These are phyloP conservation scores for Chrysolina oricalcia DNA, from an alignment of 2,888 invertebrate species.

Conservation along the genomic window DNA sequence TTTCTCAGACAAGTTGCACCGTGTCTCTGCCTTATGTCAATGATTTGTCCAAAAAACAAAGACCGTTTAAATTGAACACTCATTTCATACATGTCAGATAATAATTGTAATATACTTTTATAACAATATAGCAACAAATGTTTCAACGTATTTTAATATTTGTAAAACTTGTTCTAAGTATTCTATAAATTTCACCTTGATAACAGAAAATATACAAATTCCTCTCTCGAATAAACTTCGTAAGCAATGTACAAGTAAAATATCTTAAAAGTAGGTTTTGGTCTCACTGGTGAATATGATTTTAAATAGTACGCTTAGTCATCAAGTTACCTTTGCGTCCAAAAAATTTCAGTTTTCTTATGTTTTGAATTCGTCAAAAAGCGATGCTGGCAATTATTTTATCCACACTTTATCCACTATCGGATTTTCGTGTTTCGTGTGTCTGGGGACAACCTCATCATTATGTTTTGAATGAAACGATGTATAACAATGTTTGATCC, in stretches of 20 bases:
- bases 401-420: no score
- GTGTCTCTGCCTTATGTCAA: neutral
- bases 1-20: neutral
- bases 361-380: neutral
- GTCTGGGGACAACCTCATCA: no score
- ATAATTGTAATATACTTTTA: constrained; percentile 61
- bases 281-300: constrained; percentile 67
- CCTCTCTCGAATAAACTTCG: constrained; percentile 45
- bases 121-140: constrained; percentile 70
- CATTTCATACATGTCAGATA: constrained; percentile 33
- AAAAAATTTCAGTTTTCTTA: neutral
- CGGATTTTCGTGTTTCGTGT: no score
- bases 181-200: constrained; percentile 57
- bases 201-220: constrained; percentile 63
- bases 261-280: constrained; percentile 67
- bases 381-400: no score
- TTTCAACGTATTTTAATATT: constrained; percentile 62
- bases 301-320: constrained; percentile 40
- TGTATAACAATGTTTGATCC: no score
- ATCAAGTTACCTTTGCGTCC: constrained; percentile 37
- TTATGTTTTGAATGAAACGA: no score
- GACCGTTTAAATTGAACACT: constrained; percentile 9
- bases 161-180: constrained; percentile 59
- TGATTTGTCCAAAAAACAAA: neutral
- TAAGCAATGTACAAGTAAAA: constrained; percentile 63